phyloP scores from a whole-genome alignment of 2,797 vertebrate genomes.

The Borostomias antarcticus region DNA sequence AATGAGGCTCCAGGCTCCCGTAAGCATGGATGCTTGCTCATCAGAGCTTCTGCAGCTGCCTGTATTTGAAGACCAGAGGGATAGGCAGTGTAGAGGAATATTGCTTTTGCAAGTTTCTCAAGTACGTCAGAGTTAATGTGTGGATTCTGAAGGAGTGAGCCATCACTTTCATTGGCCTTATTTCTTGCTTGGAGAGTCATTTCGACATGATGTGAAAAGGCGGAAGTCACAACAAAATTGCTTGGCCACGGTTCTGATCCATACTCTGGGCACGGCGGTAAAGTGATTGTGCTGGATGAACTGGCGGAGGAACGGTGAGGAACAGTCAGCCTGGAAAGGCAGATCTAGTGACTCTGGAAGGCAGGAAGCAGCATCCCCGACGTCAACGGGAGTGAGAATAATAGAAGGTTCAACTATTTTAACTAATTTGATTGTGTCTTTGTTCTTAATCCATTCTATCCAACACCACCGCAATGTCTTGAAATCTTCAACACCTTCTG shows the following conservation, averaged over 20 bases:
- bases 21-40: constrained; percentile 35
- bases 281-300: constrained; percentile 39
- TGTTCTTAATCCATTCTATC: constrained; percentile 44
- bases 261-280: constrained; percentile 19
- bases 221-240: constrained; percentile 31
- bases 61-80: constrained; percentile 27
- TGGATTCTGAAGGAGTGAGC: constrained; percentile 31
- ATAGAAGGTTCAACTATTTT: constrained; percentile 22
- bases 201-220: constrained; percentile 35
- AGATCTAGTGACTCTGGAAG: constrained; percentile 24
- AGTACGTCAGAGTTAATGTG: constrained; percentile 34
- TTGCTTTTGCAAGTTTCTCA: constrained; percentile 40
- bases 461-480: too few relatives aligned
- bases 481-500: too few relatives aligned
- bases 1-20: constrained; percentile 34
- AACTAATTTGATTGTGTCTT: constrained; percentile 48
- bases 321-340: constrained; percentile 43
- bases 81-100: constrained; percentile 39
- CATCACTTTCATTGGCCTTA: constrained; percentile 32
- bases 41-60: constrained; percentile 36
- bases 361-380: constrained; percentile 27
- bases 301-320: constrained; percentile 29
- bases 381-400: constrained; percentile 30
- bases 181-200: constrained; percentile 27
- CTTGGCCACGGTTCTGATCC: constrained; percentile 28